Percentiles rank a stretch among this genome's conserved stretches.
These are phyloP conservation scores for Branchipolynoe longqiensis DNA, from an alignment of 2,888 invertebrate genomes.

Conservation along the genomic window DNA sequence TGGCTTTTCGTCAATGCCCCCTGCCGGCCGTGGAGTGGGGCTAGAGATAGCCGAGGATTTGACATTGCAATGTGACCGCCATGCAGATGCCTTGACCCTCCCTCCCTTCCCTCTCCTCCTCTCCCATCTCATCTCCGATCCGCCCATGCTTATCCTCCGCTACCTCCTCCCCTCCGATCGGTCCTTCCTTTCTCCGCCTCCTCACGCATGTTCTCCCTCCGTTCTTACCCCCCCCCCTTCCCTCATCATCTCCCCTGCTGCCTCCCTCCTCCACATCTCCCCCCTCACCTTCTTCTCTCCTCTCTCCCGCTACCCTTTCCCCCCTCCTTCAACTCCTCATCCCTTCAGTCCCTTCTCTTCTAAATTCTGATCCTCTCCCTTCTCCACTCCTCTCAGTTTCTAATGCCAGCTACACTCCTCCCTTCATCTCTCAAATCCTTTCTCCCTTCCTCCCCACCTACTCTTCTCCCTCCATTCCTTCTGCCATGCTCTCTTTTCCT, in stretches of 20 bases:
- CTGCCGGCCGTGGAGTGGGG: neutral
- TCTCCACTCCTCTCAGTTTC: too few species aligned
- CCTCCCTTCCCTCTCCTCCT: neutral
- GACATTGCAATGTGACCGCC: constrained; percentile 39
- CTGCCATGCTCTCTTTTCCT: too few species aligned
- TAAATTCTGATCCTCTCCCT: too few species aligned
- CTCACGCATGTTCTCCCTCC: neutral
- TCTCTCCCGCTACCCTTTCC: neutral
- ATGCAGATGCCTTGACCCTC: constrained; percentile 8
- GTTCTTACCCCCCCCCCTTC: neutral
- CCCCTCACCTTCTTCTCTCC: neutral
- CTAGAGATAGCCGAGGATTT: constrained; percentile 6
- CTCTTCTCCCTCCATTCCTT: too few species aligned
- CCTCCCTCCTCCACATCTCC: neutral
- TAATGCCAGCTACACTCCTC: too few species aligned
- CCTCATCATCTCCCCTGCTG: neutral
- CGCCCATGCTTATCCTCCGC: neutral
- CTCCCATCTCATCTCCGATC: neutral
- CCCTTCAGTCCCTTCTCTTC: too few species aligned
- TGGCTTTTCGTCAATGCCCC: constrained; percentile 23
- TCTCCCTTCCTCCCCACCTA: too few species aligned
- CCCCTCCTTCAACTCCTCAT: neutral
- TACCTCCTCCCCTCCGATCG: too few species aligned
- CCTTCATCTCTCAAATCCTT: too few species aligned
- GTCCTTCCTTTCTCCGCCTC: neutral